Evolutionary conservation across 2,888 invertebrate genomes (phyloP), one percentile per base, ranked within the genome.

Genomic region (Drosophila fulvimacula): DNA sequence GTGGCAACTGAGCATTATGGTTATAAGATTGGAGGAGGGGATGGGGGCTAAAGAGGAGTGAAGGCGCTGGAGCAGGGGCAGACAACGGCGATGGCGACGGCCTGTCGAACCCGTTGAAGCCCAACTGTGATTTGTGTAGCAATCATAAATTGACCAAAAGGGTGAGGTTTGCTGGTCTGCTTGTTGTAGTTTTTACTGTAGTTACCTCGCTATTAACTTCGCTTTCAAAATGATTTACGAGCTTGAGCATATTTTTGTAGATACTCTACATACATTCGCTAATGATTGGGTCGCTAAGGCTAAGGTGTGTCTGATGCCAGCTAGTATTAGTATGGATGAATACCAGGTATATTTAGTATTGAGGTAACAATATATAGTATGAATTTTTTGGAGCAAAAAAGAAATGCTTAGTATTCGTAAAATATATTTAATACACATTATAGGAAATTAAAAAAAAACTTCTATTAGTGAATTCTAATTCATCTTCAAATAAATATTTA

Each of bases 81-180:
- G n/a, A 9, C 24, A 32, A 2, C 9, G 55, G 1, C n/a, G 17
- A 24, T 15, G 61, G 53, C 62, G 69, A 69, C 69, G 48, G 64
- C 53, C 59, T 68, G 77, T 69, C 78, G 78, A 80, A 66, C 65
- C 68, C 75, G 64, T 70, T 69, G 68, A 71, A 82, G 34, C 36
- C 51, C 83, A 72, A 60, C 79, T 77, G 86, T 89, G 85, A 89
- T 84, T 84, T 82, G 89, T 84, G 89, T 52, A 57, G 81, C 86
- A 83, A 86, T 88, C 88, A 86, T 82, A 82, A 86, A 81, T 71
- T 81, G 83, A 74, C 81, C 86, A 53, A 55, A 73, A 73, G 82
- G 85, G 73, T 67, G 76, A 68, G 85, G 66, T 34, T 52, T 39
- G 21, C 56, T 36, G 56, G 15, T 24, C 42, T 27, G 44, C 42